Percentiles rank a stretch among this genome's conserved stretches.
Evolutionary conservation across 2,797 vertebrate genomes (phyloP).

Genomic region (Pithecia hirsuta): DNA sequence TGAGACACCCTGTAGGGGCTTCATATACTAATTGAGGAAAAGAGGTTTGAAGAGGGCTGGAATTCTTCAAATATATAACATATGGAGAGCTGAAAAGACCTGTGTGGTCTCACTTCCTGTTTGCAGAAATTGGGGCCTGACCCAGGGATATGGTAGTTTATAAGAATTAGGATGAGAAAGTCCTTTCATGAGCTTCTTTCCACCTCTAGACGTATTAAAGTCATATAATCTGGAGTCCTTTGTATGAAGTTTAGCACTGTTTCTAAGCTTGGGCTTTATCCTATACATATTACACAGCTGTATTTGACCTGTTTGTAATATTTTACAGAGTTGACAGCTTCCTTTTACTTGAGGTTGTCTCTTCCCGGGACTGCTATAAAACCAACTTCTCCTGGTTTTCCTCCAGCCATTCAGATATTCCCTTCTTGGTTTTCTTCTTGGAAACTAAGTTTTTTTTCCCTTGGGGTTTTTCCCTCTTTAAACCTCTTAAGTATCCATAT

Average conservation of each 20-base stretch:
- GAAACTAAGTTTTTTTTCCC: neutral
- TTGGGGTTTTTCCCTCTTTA: neutral
- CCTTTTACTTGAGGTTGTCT: neutral
- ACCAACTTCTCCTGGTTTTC: neutral
- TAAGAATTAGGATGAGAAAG: neutral
- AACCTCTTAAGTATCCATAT: neutral
- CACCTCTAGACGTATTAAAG: neutral
- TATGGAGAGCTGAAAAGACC: neutral
- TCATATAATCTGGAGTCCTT: neutral
- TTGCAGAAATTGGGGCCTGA: neutral
- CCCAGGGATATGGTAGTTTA: neutral
- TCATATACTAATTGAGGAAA: neutral
- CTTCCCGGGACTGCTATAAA: neutral
- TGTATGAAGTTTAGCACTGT: neutral
- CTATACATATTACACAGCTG: neutral
- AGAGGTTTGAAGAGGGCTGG: neutral
- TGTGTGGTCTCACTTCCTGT: neutral
- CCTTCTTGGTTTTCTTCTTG: neutral
- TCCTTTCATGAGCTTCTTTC: neutral
- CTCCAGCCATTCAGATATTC: neutral
- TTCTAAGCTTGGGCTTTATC: slow-evolving; percentile 11
- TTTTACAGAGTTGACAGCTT: neutral
- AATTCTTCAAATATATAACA: neutral
- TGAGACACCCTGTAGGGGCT: neutral
- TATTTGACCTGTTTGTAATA: neutral